Evolutionary conservation across 1,140 invertebrate genomes (phyloP), one percentile per base, ranked within the genome.

Genomic region (Diabrotica undecimpunctata): DNA sequence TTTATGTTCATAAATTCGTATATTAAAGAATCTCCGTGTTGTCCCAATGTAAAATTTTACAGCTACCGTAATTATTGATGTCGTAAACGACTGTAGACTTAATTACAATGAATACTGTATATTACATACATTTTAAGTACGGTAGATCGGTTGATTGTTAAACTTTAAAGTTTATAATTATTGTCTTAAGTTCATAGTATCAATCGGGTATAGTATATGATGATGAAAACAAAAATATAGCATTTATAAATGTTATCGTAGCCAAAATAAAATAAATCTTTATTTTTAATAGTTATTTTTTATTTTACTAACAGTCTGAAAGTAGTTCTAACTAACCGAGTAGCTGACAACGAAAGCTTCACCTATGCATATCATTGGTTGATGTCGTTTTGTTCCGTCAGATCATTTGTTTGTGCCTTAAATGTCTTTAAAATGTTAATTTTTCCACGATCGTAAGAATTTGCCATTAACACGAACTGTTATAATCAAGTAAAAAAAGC

Each of bases 111-210:
- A 25, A 25, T 25, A 25, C 25, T 25, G 25, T 25, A 25, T 25
- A 25, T 25, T 25, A 1, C 25, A 25, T 25, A 25, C 25, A 25
- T 25, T 25, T 25, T 71, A 69, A 67, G 67, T 55, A 50, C 66
- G 70, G 65, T 69, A 66, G 69, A 67, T 39, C 65, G 65, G 64
- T 68, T 66, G 61, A 66, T 66, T 71, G 67, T 69, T 71, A 69
- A 69, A 59, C 57, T 52, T 66, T 53, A 66, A 62, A 64, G 55
- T 69, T 69, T 69, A 64, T 64, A 10, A 61, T 62, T 51, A 66
- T 66, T 13, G 25, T 35, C 14, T n/a, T 64, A 64, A 64, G 62
- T 57, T 62, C 7, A 50, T 62, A 66, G 54, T 66, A 38, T 66
- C 36, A 63, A 10, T 53, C 61, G 65, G 65, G 65, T 66, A 62